These are phyloP conservation scores for Pollimyrus isidori DNA, from an alignment of 2,113 vertebrate species.

Conservation along the genomic window DNA sequence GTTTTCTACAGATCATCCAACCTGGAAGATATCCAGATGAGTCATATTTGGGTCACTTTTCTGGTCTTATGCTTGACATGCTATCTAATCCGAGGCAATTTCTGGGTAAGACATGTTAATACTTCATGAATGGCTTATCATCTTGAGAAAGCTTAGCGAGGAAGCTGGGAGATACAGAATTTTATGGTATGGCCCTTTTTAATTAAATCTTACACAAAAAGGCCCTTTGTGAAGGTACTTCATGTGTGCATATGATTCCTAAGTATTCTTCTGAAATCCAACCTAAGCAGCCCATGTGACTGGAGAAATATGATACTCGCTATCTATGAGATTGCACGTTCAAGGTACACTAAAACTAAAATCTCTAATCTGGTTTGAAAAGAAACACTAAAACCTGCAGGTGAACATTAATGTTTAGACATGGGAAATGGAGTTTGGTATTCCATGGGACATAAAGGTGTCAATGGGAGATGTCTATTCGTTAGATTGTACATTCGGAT, in stretches of 20 bases:
- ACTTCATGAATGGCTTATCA: neutral
- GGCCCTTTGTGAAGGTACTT: neutral
- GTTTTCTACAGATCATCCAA: neutral
- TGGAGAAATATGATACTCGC: neutral
- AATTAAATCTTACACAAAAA: neutral
- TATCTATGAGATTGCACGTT: neutral
- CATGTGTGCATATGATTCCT: neutral
- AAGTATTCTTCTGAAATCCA: neutral
- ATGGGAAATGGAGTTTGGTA: neutral
- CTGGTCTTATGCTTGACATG: neutral
- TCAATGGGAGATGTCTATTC: neutral
- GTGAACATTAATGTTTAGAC: neutral
- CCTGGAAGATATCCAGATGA: neutral
- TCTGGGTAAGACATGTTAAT: neutral
- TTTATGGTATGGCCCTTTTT: neutral
- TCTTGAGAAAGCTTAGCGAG: neutral
- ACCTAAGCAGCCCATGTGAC: neutral
- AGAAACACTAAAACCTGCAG: neutral
- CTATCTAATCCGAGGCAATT: neutral
- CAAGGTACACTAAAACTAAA: neutral
- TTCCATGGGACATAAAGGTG: neutral
- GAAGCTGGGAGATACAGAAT: neutral
- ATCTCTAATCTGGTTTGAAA: neutral
- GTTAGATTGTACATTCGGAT: neutral
- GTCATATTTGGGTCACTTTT: conserved; percentile 3